Percentiles rank a stretch among this genome's conserved stretches.
Conservation (phyloP, 1,140 invertebrate species). For the Oreohelix idahoensis region DNA sequence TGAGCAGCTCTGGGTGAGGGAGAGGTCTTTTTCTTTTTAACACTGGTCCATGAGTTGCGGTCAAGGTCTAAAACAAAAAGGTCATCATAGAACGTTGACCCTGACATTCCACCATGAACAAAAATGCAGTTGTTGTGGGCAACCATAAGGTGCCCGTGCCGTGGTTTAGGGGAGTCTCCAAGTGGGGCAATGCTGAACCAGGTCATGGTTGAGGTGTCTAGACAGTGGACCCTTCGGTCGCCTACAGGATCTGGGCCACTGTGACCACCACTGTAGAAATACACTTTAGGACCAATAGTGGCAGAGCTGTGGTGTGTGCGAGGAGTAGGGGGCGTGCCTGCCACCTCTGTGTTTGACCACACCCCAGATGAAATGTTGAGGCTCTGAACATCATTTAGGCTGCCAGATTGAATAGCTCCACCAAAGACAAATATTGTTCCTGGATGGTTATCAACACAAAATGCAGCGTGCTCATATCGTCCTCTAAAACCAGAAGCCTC, state of each 20-base stretch:
- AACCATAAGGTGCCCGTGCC: conserved; percentile 73
- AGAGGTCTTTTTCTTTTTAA: conserved; percentile 63
- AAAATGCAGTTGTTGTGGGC: conserved; percentile 65
- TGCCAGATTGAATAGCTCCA: conserved; percentile 70
- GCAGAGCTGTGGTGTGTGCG: conserved; percentile 69
- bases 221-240: conserved; percentile 70
- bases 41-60: conserved; percentile 62
- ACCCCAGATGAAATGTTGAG: conserved; percentile 60
- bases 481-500: conserved; percentile 63
- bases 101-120: conserved; percentile 72
- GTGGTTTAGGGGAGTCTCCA: conserved; percentile 68
- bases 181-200: conserved; percentile 64
- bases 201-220: conserved; percentile 57
- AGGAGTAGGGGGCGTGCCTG: conserved; percentile 64
- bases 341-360: conserved; percentile 59
- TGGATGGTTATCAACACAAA: conserved; percentile 58
- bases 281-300: conserved; percentile 62
- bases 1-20: conserved; percentile 71
- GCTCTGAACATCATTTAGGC: conserved; percentile 71
- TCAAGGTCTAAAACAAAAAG: conserved; percentile 70
- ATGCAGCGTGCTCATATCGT: conserved; percentile 71
- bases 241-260: conserved; percentile 68
- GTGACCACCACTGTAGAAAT: conserved; percentile 73
- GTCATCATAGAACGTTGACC: conserved; percentile 71
- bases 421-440: conserved; percentile 71